Conservation (phyloP, 2,888 invertebrate species). For the Lithophane socia region DNA sequence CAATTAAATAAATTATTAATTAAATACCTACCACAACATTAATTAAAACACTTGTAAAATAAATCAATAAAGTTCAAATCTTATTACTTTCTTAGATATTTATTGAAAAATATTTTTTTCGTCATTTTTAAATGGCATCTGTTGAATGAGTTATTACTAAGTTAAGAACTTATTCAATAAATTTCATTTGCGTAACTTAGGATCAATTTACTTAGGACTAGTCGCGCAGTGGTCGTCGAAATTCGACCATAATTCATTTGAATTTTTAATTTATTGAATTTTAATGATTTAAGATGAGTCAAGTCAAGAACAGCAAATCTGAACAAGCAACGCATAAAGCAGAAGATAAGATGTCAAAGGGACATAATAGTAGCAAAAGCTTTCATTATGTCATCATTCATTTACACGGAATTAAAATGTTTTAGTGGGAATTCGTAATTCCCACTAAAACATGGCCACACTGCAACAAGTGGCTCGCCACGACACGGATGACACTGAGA, state of each 20-base stretch:
- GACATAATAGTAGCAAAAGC: background rate
- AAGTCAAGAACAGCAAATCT: background rate
- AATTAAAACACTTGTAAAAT: background rate
- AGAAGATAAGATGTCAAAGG: background rate
- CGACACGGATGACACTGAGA: slow-evolving; percentile 69
- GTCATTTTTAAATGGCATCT: background rate
- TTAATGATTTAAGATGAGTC: background rate
- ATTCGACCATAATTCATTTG: too few species aligned
- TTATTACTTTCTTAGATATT: background rate
- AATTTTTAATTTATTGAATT: background rate
- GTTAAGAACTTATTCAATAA: background rate
- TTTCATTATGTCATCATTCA: background rate
- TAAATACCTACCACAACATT: too few species aligned
- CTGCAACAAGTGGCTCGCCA: slow-evolving; percentile 17
- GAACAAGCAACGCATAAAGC: background rate
- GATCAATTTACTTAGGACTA: too few species aligned
- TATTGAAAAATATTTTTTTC: background rate
- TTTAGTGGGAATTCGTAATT: background rate
- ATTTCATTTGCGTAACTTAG: background rate
- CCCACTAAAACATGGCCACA: slow-evolving; percentile 27
- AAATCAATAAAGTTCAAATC: background rate
- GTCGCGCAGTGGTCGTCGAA: too few species aligned
- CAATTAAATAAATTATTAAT: background rate
- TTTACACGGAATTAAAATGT: background rate
- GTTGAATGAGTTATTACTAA: background rate